Evolutionary conservation across 2,113 vertebrate species (phyloP), one percentile per base, ranked within the genome.

Genomic region (Riparia riparia): DNA sequence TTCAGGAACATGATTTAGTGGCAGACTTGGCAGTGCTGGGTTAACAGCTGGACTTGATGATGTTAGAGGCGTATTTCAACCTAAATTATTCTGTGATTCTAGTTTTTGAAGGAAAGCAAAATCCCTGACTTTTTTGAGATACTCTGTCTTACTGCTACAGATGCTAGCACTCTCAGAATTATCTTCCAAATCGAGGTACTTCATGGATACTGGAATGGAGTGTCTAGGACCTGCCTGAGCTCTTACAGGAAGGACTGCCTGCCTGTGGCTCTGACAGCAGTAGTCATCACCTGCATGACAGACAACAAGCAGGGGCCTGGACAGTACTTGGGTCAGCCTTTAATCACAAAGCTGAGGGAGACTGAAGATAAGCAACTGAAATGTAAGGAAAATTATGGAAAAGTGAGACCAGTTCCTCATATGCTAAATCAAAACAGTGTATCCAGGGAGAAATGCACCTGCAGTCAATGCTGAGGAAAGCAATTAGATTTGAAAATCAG

Each of bases 371-470:
- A 86, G 22, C 12, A 54, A 32, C 20, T 22, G 45, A 69, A 80
- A 86, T 16, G 26, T 7, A 39, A 39, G 34, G 41, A 54, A 93
- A 70, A 54, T 7, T 5, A 24, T 1, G 15, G 74, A 50, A 37
- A 76, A 39, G 10, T 0, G 5, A 71, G 44, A 29, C 17, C 9
- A 25, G 26, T n/a, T 72, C 29, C 34, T 76, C 5, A 2, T 4
- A 12, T 2, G 10, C 34, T 26, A 45, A 37, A 49, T 42, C 18
- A 39, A 44, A 51, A 64, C 45, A 54, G 54, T 0, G 0, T 17
- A 79, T 6, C 17, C 49, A 69, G 39, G n/a, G 34, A 90, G 29
- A 32, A 54, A 39, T 18, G n/a, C 17, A 68, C 84, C 54, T 37
- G 65, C 49, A 47, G 17, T 10, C 2, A 1, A 0, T 1, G 4